phyloP scores from a whole-genome alignment of 2,888 invertebrate genomes.

The Phengaris alcon region DNA sequence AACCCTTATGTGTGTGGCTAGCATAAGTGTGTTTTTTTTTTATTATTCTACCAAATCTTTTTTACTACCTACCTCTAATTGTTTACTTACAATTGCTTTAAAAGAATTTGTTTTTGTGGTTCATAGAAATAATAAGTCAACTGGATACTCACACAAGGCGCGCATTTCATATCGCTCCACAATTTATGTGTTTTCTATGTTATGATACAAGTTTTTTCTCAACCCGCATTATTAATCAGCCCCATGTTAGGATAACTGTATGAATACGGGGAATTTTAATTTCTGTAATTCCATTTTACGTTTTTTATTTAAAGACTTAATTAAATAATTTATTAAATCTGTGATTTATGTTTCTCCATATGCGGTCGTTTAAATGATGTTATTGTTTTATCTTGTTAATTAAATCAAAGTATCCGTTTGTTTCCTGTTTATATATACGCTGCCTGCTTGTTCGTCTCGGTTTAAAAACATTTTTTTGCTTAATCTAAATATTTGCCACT shows the following conservation, averaged over 20 bases:
- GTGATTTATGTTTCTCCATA: conserved; percentile 17
- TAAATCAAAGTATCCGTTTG: background rate
- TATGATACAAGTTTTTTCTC: conserved; percentile 21
- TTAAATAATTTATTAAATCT: background rate
- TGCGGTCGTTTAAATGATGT: conserved; percentile 12
- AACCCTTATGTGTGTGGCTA: too few relatives aligned
- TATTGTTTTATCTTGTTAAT: conserved; percentile 14
- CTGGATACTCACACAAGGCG: background rate
- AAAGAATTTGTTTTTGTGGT: too few relatives aligned
- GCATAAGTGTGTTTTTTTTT: too few relatives aligned
- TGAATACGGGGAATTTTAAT: conserved; percentile 21
- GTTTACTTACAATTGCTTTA: too few relatives aligned
- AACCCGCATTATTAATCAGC: conserved; percentile 9
- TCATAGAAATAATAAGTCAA: background rate
- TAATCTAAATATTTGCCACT: background rate
- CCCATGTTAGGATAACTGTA: conserved; percentile 14
- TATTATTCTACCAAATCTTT: too few relatives aligned
- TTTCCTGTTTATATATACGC: background rate
- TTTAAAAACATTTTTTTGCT: background rate
- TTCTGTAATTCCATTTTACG: conserved; percentile 17
- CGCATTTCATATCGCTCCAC: background rate
- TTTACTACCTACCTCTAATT: too few relatives aligned
- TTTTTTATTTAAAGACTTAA: conserved; percentile 22
- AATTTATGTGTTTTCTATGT: conserved; percentile 25
- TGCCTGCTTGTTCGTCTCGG: background rate